Evolutionary conservation across 2,113 vertebrate genomes (phyloP).

Genomic region (Megaleporinus macrocephalus): DNA sequence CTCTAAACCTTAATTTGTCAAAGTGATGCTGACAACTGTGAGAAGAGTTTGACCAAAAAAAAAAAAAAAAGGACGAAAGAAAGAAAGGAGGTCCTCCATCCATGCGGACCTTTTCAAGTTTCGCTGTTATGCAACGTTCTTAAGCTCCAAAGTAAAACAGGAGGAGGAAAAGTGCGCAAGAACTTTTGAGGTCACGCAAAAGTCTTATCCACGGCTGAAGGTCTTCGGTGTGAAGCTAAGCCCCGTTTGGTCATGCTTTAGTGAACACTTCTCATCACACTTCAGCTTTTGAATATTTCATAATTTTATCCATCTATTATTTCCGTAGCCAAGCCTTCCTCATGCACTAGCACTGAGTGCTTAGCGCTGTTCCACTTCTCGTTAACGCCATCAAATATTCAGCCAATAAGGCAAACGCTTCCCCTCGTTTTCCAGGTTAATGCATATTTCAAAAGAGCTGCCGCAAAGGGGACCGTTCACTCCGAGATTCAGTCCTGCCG

Average conservation of each 20-base stretch:
- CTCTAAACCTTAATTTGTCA: constrained; percentile 40
- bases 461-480: constrained; percentile 45
- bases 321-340: constrained; percentile 50
- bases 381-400: constrained; percentile 78
- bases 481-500: neutral
- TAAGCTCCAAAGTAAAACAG: neutral
- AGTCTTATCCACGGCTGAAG: constrained; percentile 20
- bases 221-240: constrained; percentile 16
- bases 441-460: constrained; percentile 76
- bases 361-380: constrained; percentile 74
- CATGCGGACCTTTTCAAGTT: neutral
- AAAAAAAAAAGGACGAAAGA: too few relatives aligned
- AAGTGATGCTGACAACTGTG: constrained; percentile 34
- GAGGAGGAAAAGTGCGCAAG: neutral
- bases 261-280: constrained; percentile 54
- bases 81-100: constrained; percentile 5
- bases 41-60: constrained; percentile 11
- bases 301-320: constrained; percentile 65
- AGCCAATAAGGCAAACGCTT: constrained; percentile 65
- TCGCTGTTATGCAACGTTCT: neutral
- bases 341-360: constrained; percentile 68
- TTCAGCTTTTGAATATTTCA: constrained; percentile 73
- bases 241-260: constrained; percentile 18
- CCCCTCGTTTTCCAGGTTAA: constrained; percentile 55
- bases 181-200: constrained; percentile 36